These are phyloP conservation scores for Hemibagrus wyckioides DNA, from an alignment of 2,113 vertebrate genomes.

Conservation along the genomic window DNA sequence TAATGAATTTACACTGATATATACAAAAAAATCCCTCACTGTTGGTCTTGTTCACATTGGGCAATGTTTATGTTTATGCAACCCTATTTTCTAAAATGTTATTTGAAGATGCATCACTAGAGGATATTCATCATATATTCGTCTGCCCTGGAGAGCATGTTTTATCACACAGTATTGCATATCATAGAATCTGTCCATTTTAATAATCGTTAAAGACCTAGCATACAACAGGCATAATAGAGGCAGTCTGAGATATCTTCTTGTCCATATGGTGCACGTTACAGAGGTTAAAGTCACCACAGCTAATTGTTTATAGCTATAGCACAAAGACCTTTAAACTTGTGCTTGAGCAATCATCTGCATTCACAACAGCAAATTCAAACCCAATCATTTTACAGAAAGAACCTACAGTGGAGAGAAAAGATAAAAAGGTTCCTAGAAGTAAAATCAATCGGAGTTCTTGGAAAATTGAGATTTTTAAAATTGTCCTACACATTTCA, in stretches of 20 bases:
- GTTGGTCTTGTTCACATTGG: background rate
- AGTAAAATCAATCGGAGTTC: background rate
- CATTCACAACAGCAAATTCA: background rate
- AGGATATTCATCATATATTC: background rate
- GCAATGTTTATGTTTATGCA: background rate
- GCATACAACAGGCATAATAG: background rate
- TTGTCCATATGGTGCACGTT: background rate
- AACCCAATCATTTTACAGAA: background rate
- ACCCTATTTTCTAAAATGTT: background rate
- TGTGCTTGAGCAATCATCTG: background rate
- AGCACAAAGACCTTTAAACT: background rate
- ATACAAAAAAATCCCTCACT: background rate
- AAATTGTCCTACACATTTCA: no score
- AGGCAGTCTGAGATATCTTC: background rate
- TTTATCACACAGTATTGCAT: background rate
- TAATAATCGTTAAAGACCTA: background rate
- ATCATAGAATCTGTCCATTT: background rate
- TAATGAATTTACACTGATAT: background rate
- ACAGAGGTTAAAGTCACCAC: background rate
- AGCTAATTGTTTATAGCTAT: background rate
- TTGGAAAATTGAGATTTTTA: background rate
- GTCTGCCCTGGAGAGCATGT: background rate
- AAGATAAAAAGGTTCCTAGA: background rate
- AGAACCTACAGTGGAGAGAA: background rate
- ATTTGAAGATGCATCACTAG: background rate